Conservation (phyloP, 2,888 invertebrate species). For the Tridacna gigas region DNA sequence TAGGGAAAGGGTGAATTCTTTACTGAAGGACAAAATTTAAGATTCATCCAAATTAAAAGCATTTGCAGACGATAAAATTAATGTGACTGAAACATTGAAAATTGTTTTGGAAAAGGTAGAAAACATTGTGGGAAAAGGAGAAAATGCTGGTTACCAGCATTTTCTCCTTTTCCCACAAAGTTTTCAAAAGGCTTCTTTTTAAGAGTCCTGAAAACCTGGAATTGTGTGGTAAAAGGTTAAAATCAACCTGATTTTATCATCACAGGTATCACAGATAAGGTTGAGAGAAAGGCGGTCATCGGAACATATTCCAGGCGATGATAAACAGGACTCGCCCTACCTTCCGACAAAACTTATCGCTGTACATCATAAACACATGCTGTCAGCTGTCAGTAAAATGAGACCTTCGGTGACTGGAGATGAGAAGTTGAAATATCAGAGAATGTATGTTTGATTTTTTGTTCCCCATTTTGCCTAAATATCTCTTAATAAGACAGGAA, state of each 20-base stretch:
- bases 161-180: neutral
- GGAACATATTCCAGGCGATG: slow-evolving; percentile 62
- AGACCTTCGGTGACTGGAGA: slow-evolving; percentile 91
- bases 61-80: too few species aligned
- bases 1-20: too few species aligned
- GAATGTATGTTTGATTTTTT: slow-evolving; percentile 92
- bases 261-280: slow-evolving; percentile 65
- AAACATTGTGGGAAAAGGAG: slow-evolving; percentile 3
- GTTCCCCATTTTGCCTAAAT: too few species aligned
- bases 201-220: too few species aligned
- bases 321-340: slow-evolving; percentile 65
- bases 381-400: slow-evolving; percentile 89
- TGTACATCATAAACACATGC: slow-evolving; percentile 88
- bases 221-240: too few species aligned
- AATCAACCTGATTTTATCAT: neutral
- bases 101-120: neutral
- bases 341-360: slow-evolving; percentile 61
- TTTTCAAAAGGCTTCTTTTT: too few species aligned
- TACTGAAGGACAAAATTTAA: too few species aligned
- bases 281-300: slow-evolving; percentile 60
- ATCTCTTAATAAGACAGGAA: too few species aligned
- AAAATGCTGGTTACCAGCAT: slow-evolving; percentile 1
- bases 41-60: too few species aligned
- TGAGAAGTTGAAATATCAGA: slow-evolving; percentile 90
- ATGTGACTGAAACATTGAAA: too few species aligned